Evolutionary conservation across 1,140 invertebrate species (phyloP).

Genomic region (Holotrichia oblita): DNA sequence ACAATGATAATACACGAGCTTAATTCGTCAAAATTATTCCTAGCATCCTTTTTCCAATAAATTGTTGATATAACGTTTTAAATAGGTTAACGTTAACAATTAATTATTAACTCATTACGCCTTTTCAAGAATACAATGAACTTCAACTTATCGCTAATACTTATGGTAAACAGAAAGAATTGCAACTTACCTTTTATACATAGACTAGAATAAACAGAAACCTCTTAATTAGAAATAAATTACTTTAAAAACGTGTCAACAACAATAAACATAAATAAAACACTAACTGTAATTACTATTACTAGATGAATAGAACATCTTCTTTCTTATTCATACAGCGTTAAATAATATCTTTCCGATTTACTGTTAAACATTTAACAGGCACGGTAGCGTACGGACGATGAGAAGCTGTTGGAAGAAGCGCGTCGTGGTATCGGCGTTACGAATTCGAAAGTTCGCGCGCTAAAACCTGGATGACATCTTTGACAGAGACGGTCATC

Average conservation of each 20-base stretch:
- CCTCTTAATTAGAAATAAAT: slow-evolving; percentile 25
- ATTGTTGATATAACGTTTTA: too few species aligned
- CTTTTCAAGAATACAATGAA: too few species aligned
- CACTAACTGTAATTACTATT: not conserved
- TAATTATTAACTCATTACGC: too few species aligned
- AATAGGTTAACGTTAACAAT: too few species aligned
- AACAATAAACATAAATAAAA: slow-evolving; percentile 25
- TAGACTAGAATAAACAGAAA: slow-evolving; percentile 26
- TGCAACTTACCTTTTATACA: slow-evolving; percentile 19
- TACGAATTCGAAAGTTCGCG: slow-evolving; percentile 48
- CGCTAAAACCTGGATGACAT: slow-evolving; percentile 51
- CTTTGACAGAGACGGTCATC: slow-evolving; percentile 49
- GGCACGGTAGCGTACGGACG: not conserved
- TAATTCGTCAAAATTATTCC: too few species aligned
- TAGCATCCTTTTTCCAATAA: too few species aligned
- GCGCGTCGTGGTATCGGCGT: slow-evolving; percentile 26
- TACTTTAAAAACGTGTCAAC: slow-evolving; percentile 18
- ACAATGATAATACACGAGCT: too few species aligned
- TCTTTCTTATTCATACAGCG: not conserved
- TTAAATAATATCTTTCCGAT: slow-evolving; percentile 14
- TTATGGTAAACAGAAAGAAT: too few species aligned
- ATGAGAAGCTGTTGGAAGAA: not conserved
- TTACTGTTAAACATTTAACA: slow-evolving; percentile 36
- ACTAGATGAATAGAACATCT: not conserved
- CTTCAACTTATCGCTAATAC: too few species aligned